These are phyloP conservation scores for Megaceryle maxima DNA, from an alignment of 2,113 vertebrate species.

Conservation along the genomic window DNA sequence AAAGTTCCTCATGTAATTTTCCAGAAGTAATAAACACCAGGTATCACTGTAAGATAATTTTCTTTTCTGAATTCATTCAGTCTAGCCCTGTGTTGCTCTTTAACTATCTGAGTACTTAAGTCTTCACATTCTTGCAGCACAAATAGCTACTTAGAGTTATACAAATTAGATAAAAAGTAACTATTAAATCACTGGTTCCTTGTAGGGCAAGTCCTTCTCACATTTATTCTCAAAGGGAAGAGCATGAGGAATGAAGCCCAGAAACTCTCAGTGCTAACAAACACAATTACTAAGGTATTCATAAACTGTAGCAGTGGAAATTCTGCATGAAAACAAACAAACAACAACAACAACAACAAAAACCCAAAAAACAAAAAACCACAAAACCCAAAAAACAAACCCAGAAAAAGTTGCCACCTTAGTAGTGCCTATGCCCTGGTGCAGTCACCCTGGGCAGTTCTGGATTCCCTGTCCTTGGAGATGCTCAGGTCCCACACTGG, in stretches of 20 bases:
- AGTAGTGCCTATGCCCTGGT: not conserved
- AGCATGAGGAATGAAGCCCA: not conserved
- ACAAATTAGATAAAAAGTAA: not conserved
- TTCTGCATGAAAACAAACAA: not conserved
- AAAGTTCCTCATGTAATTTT: not conserved
- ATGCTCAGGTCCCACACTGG: not conserved
- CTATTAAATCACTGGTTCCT: not conserved
- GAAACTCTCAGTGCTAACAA: not conserved
- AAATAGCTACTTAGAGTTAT: not conserved
- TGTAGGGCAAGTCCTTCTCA: not conserved
- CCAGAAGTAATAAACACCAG: not conserved
- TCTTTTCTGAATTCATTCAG: not conserved
- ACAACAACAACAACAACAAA: no score
- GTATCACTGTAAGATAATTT: not conserved
- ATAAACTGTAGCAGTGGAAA: not conserved
- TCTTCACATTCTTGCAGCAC: not conserved
- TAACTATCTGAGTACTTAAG: not conserved
- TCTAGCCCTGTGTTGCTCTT: not conserved
- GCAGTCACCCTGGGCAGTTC: rapidly evolving
- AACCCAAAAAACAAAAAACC: no score
- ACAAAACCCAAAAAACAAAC: no score
- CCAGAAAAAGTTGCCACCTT: not conserved
- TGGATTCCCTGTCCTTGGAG: not conserved
- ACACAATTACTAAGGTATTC: not conserved
- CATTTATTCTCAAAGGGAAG: not conserved